Evolutionary conservation across 2,797 vertebrate genomes (phyloP).

Genomic region (Chaenodraco wilsoni): DNA sequence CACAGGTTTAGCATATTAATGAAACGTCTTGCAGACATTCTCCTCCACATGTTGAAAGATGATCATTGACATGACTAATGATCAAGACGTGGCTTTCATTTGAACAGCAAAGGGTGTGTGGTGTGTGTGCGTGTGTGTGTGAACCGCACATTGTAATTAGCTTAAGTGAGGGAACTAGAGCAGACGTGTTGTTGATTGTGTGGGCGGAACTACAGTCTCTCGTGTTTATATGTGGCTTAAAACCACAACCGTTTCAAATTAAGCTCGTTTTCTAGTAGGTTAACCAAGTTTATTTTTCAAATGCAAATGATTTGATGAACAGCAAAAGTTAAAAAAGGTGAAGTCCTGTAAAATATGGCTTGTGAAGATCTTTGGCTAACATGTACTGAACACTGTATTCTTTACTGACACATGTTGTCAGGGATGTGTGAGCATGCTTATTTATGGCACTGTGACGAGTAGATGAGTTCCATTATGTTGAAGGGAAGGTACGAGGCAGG

Average conservation of each 20-base stretch:
- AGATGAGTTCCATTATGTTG: background rate
- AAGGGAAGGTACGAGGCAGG: background rate
- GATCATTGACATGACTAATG: conserved; percentile 2
- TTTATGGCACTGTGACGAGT: background rate
- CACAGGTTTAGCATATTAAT: background rate
- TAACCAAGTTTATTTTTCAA: conserved; percentile 18
- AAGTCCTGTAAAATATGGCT: background rate
- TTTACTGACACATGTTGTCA: background rate
- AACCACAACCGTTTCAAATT: conserved; percentile 34
- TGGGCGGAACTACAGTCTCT: conserved; percentile 4
- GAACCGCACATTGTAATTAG: conserved; percentile 12
- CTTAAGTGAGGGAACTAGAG: conserved; percentile 13
- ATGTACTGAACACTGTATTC: too few relatives aligned
- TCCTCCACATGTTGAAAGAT: background rate
- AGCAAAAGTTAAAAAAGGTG: background rate
- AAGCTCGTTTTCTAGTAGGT: conserved; percentile 12
- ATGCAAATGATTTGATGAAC: conserved; percentile 15
- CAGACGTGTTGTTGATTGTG: conserved; percentile 7
- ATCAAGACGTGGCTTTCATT: conserved; percentile 8
- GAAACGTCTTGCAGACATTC: background rate
- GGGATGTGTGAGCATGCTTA: too few relatives aligned
- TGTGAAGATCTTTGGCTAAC: background rate
- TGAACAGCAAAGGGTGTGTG: background rate
- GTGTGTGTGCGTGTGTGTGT: background rate
- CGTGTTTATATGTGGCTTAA: conserved; percentile 18